Evolutionary conservation across 2,888 invertebrate genomes (phyloP).

Genomic region (Drosophila cyrtoloma): DNA sequence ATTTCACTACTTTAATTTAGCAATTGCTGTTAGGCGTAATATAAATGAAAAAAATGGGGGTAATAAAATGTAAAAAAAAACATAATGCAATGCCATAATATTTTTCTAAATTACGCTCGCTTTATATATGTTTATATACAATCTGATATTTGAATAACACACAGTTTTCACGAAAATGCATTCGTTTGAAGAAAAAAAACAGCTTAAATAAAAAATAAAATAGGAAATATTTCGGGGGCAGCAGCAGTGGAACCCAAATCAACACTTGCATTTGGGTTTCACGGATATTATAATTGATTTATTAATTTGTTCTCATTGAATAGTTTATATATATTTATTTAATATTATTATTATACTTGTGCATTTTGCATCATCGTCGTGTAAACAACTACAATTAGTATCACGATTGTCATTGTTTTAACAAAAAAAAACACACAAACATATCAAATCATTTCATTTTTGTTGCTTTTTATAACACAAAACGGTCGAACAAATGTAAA

Average conservation of each 20-base stretch:
- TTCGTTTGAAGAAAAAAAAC: constrained; percentile 10
- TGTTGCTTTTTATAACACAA: not conserved
- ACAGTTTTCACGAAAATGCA: constrained; percentile 28
- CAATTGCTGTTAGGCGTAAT: constrained; percentile 50
- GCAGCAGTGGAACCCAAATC: constrained; percentile 20
- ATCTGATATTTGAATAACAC: constrained; percentile 55
- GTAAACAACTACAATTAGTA: constrained; percentile 85
- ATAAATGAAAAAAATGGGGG: constrained; percentile 21
- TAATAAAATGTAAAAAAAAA: constrained; percentile 19
- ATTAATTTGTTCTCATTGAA: constrained; percentile 51
- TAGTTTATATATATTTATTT: constrained; percentile 58
- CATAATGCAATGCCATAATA: constrained; percentile 42
- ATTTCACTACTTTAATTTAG: constrained; percentile 61
- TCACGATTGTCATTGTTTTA: constrained; percentile 85
- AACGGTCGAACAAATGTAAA: constrained; percentile 16
- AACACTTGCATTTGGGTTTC: constrained; percentile 3
- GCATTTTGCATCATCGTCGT: constrained; percentile 79
- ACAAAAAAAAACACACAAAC: constrained; percentile 40
- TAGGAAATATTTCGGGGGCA: constrained; percentile 26
- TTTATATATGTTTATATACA: constrained; percentile 51
- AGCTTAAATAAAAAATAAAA: not conserved
- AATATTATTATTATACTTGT: constrained; percentile 75
- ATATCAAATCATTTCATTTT: not conserved
- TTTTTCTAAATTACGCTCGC: constrained; percentile 28
- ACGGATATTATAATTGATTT: constrained; percentile 48